Percentiles rank a stretch among this genome's conserved stretches.
phyloP scores from a whole-genome alignment of 2,888 invertebrate genomes.

The Parasteatoda lunata region DNA sequence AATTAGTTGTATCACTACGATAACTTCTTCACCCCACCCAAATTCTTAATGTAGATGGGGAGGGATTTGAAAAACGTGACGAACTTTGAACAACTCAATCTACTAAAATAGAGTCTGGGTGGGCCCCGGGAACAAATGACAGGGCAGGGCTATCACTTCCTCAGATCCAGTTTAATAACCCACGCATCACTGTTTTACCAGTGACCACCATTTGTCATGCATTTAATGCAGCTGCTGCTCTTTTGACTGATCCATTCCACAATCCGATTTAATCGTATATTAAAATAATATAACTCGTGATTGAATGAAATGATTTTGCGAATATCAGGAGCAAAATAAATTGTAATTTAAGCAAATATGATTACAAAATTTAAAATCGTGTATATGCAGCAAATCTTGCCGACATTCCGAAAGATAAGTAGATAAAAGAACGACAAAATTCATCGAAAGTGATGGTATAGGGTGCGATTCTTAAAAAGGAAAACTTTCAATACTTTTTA shows the following conservation, averaged over 20 bases:
- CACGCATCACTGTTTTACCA: slow-evolving; percentile 36
- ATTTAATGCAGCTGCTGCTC: slow-evolving; percentile 48
- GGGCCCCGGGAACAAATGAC: slow-evolving; percentile 33
- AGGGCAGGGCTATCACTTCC: slow-evolving; percentile 34
- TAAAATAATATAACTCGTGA: too few species aligned
- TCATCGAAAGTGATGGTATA: too few species aligned
- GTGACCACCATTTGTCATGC: slow-evolving; percentile 40
- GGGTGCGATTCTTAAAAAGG: too few species aligned
- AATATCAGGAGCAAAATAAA: too few species aligned
- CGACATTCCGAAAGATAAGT: too few species aligned
- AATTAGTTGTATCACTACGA: not conserved
- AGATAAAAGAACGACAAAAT: too few species aligned
- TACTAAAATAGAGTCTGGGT: slow-evolving; percentile 37
- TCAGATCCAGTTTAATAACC: slow-evolving; percentile 40
- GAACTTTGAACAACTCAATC: slow-evolving; percentile 26
- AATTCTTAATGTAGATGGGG: slow-evolving; percentile 3
- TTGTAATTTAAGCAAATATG: too few species aligned
- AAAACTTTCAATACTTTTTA: too few species aligned
- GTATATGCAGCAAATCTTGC: too few species aligned
- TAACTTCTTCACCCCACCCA: slow-evolving; percentile 16
- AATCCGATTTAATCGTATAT: too few species aligned
- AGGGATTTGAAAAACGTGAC: not conserved
- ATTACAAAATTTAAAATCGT: too few species aligned
- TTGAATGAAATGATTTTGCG: too few species aligned
- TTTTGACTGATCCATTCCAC: not conserved